These are phyloP conservation scores for Polydrusus cervinus DNA, from an alignment of 2,888 invertebrate genomes.

Conservation along the genomic window DNA sequence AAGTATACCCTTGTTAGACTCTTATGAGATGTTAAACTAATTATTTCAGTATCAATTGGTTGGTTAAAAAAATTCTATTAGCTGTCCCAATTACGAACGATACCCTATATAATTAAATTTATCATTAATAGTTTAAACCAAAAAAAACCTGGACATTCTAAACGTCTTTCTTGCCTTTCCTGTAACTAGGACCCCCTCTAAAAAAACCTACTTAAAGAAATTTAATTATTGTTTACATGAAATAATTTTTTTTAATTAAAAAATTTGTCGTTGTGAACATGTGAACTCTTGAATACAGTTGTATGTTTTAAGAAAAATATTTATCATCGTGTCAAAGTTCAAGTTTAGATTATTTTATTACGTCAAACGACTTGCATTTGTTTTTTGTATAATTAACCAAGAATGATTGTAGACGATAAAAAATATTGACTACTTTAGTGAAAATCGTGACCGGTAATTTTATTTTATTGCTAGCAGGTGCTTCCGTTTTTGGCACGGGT, in stretches of 20 bases:
- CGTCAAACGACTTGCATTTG: conserved; percentile 22
- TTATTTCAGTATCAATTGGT: too few relatives aligned
- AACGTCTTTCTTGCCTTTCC: neutral
- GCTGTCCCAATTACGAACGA: too few relatives aligned
- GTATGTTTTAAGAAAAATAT: conserved; percentile 4
- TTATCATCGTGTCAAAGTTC: conserved; percentile 39
- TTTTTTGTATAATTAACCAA: neutral
- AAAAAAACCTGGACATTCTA: neutral
- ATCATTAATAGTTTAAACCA: neutral
- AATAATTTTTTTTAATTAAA: neutral
- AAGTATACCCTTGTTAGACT: too few relatives aligned
- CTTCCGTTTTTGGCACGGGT: neutral
- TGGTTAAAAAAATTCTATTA: too few relatives aligned
- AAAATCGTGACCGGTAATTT: neutral
- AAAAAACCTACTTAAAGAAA: neutral
- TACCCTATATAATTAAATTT: too few relatives aligned
- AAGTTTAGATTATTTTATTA: conserved; percentile 27
- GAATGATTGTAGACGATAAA: neutral
- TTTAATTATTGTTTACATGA: neutral
- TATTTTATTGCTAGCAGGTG: neutral
- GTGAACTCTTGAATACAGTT: neutral
- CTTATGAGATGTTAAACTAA: too few relatives aligned
- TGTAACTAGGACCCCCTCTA: too few relatives aligned
- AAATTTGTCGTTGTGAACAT: neutral
- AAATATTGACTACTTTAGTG: neutral